A percentile compares a stretch with the other conserved stretches of the same genome.
phyloP scores from a whole-genome alignment of 2,797 vertebrate species.

The Hippopotamyrus pictus region DNA sequence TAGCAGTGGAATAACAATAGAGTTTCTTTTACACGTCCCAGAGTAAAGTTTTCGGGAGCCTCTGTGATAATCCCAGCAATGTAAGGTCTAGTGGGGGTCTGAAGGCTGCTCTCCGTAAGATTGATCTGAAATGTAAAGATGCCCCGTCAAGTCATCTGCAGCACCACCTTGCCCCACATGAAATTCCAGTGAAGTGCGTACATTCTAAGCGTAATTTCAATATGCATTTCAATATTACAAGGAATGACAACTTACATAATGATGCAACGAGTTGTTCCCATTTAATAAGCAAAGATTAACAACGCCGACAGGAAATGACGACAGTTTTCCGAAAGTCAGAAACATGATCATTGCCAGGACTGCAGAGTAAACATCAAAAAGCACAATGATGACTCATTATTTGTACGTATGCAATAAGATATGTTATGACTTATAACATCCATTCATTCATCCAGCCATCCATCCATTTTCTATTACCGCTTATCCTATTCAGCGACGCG shows the following conservation, averaged over 20 bases:
- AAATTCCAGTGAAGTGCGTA: not conserved
- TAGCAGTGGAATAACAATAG: conserved; percentile 26
- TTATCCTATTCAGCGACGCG: not conserved
- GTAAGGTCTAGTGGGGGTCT: not conserved
- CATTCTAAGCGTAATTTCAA: not conserved
- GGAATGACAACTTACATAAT: not conserved
- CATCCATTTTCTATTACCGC: not conserved
- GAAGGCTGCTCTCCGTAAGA: not conserved
- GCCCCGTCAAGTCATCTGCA: not conserved
- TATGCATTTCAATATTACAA: not conserved
- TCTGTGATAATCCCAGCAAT: conserved; percentile 4
- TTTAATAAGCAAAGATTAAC: not conserved
- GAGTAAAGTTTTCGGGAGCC: not conserved
- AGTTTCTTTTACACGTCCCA: accelerated
- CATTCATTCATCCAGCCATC: not conserved
- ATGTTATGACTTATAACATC: not conserved
- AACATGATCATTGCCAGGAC: not conserved
- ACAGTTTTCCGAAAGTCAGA: not conserved
- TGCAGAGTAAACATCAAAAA: not conserved
- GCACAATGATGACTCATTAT: not conserved
- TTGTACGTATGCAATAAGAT: not conserved
- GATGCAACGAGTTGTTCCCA: not conserved
- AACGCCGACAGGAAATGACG: not conserved
- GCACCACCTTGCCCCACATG: not conserved
- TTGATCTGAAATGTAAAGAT: not conserved